A percentile compares a stretch with the other conserved stretches of the same genome.
Conservation (phyloP, 2,888 invertebrate species). For the Machimus rusticus region DNA sequence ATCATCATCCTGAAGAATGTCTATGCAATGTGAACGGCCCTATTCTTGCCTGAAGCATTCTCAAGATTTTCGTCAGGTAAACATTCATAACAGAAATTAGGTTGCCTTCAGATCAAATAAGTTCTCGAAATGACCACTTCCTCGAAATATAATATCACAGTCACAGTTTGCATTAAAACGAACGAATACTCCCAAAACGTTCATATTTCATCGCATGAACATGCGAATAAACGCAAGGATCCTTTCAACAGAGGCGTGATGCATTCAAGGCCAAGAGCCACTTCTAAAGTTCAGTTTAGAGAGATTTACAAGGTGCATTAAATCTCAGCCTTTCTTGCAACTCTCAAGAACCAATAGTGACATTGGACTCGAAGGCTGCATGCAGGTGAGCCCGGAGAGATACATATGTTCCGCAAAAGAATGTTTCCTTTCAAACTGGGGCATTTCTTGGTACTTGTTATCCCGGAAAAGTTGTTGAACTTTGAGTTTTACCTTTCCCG, state of each 20-base stretch:
- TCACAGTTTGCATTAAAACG: not conserved
- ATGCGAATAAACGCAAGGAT: not conserved
- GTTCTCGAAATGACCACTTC: not conserved
- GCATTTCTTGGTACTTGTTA: not conserved
- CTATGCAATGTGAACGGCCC: not conserved
- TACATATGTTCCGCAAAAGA: not conserved
- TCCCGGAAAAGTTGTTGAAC: not conserved
- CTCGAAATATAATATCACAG: not conserved
- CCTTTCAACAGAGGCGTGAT: not conserved
- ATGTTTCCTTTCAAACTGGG: not conserved
- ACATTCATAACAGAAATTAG: not conserved
- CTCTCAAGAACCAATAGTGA: not conserved
- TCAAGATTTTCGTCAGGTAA: not conserved
- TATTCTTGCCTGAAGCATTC: not conserved
- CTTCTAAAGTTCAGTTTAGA: not conserved
- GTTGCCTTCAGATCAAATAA: not conserved
- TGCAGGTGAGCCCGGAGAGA: not conserved
- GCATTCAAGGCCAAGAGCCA: not conserved
- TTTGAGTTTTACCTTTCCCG: not conserved
- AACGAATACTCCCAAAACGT: not conserved
- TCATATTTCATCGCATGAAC: not conserved
- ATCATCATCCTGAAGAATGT: slow-evolving; percentile 1
- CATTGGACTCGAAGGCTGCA: not conserved
- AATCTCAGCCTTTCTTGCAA: not conserved
- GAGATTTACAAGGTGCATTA: not conserved